These are phyloP conservation scores for Heterohyrax brucei DNA, from an alignment of 2,797 vertebrate species.

Conservation along the genomic window DNA sequence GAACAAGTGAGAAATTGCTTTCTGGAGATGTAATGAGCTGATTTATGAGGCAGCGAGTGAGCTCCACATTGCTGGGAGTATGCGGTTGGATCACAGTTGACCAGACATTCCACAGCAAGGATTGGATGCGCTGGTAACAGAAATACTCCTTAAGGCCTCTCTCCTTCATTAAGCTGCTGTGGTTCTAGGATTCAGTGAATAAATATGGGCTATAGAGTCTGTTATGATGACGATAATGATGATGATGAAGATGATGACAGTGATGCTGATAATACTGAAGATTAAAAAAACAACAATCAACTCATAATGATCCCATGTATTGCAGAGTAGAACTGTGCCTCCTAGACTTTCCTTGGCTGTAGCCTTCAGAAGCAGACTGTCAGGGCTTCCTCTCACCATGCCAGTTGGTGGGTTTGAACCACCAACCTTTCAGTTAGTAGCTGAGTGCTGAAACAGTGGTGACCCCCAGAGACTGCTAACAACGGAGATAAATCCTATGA, in stretches of 20 bases:
- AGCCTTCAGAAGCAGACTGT: background rate
- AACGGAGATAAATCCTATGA: background rate
- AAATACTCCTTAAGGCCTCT: background rate
- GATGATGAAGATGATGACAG: background rate
- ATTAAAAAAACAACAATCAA: background rate
- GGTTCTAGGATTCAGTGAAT: background rate
- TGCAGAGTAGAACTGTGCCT: background rate
- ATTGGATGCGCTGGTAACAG: conserved; percentile 14
- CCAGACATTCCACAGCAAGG: background rate
- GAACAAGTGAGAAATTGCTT: conserved; percentile 32
- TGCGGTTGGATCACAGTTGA: background rate
- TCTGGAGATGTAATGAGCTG: conserved; percentile 37
- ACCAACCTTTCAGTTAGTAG: background rate
- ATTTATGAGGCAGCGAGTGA: conserved; percentile 25
- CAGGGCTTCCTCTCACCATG: background rate
- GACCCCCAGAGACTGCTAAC: background rate
- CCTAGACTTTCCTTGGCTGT: background rate
- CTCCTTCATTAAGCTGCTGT: background rate
- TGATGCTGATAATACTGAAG: background rate
- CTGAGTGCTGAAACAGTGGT: background rate
- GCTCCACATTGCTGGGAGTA: background rate
- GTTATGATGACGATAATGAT: background rate
- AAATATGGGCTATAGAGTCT: background rate
- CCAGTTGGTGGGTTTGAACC: background rate
- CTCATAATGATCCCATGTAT: background rate